Conservation (phyloP, 1,140 invertebrate species). For the Tenebrio molitor region DNA sequence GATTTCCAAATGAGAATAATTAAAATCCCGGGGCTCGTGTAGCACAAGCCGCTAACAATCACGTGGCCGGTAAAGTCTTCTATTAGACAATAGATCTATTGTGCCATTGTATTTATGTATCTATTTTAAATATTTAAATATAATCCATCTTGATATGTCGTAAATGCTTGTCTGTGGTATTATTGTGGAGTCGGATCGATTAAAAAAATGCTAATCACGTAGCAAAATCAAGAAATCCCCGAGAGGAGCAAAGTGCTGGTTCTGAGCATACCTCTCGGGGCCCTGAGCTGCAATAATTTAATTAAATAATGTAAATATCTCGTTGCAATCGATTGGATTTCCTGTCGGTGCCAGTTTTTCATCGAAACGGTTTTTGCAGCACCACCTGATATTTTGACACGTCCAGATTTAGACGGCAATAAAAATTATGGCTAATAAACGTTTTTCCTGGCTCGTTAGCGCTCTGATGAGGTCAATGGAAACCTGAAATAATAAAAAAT, state of each 20-base stretch:
- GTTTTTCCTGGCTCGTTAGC: slow-evolving; percentile 17
- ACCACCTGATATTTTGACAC: too few relatives aligned
- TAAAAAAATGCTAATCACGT: slow-evolving; percentile 8
- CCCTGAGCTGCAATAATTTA: too few relatives aligned
- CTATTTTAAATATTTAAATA: slow-evolving; percentile 25
- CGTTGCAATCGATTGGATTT: too few relatives aligned
- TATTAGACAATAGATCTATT: slow-evolving; percentile 25
- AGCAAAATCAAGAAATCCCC: background rate
- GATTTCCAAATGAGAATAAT: background rate
- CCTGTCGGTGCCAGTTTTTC: too few relatives aligned
- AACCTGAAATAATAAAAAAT: slow-evolving; percentile 17
- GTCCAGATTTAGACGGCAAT: background rate
- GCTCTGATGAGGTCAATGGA: background rate
- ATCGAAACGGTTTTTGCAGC: too few relatives aligned
- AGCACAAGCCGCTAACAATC: too few relatives aligned
- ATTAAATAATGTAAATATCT: too few relatives aligned
- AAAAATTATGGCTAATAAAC: slow-evolving; percentile 11
- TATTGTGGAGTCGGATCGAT: background rate
- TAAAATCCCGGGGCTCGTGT: background rate
- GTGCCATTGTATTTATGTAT: slow-evolving; percentile 22
- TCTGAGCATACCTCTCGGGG: too few relatives aligned
- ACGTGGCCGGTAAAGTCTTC: background rate
- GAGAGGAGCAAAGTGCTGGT: too few relatives aligned
- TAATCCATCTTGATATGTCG: background rate
- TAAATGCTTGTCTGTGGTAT: background rate